These are phyloP conservation scores for Aleadryas rufinucha DNA, from an alignment of 2,113 vertebrate species.

Conservation along the genomic window DNA sequence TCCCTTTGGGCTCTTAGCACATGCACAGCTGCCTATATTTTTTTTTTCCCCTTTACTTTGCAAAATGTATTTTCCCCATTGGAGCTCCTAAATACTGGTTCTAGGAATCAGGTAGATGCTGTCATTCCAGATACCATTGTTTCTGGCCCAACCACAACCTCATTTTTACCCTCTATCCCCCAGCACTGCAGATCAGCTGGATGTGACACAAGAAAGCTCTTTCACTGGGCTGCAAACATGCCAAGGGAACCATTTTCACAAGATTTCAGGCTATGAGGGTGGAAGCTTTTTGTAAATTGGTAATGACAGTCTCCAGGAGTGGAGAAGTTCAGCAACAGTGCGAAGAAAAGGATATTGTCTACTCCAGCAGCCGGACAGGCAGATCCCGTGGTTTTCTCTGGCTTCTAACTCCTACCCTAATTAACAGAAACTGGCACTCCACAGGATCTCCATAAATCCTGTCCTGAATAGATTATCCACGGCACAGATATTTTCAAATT, in stretches of 20 bases:
- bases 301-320: neutral
- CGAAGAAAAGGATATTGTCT: neutral
- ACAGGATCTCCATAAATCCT: neutral
- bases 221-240: neutral
- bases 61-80: neutral
- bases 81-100: neutral
- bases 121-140: neutral
- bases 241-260: neutral
- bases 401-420: neutral
- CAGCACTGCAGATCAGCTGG: neutral
- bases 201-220: neutral
- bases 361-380: neutral
- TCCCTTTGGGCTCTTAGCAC: neutral
- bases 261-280: neutral
- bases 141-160: neutral
- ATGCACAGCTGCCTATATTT: neutral
- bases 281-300: neutral
- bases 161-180: neutral
- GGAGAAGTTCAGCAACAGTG: neutral
- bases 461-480: neutral
- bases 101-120: neutral
- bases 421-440: neutral
- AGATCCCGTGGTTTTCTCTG: neutral
- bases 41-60: neutral
- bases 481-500: neutral